These are phyloP conservation scores for Colaptes auratus DNA, from an alignment of 2,113 vertebrate genomes.

Conservation along the genomic window DNA sequence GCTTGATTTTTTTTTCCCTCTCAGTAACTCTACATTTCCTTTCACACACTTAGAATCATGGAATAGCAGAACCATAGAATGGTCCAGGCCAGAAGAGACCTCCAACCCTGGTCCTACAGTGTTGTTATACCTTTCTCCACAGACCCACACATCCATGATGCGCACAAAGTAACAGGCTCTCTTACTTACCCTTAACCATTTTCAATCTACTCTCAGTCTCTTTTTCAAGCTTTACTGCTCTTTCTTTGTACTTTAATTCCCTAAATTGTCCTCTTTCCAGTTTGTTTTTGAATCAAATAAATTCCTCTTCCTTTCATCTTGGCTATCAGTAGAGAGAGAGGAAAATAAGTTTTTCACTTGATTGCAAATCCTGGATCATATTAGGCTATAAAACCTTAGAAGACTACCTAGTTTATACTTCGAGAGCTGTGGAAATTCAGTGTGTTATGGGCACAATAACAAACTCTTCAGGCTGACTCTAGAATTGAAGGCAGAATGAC, in stretches of 20 bases:
- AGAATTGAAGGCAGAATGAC: not conserved
- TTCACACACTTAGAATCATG: not conserved
- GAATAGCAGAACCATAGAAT: no score
- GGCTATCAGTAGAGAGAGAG: not conserved
- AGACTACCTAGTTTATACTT: not conserved
- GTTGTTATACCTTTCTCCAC: not conserved
- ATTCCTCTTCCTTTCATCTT: not conserved
- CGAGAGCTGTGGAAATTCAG: not conserved
- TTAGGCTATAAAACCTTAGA: not conserved
- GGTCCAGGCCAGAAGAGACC: no score
- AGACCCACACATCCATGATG: not conserved
- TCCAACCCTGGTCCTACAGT: accelerated
- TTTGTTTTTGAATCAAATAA: not conserved
- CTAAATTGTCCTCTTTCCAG: not conserved
- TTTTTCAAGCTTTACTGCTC: not conserved
- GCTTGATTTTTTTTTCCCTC: no score
- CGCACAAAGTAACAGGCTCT: accelerated
- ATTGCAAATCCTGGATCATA: not conserved
- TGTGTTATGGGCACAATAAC: not conserved
- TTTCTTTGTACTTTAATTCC: not conserved
- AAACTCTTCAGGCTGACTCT: not conserved
- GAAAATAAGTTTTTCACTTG: not conserved
- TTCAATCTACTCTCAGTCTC: not conserved
- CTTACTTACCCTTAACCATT: not conserved
- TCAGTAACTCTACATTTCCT: not conserved